Conservation (phyloP, 2,888 invertebrate genomes). For the Sarcophaga caerulescens region DNA sequence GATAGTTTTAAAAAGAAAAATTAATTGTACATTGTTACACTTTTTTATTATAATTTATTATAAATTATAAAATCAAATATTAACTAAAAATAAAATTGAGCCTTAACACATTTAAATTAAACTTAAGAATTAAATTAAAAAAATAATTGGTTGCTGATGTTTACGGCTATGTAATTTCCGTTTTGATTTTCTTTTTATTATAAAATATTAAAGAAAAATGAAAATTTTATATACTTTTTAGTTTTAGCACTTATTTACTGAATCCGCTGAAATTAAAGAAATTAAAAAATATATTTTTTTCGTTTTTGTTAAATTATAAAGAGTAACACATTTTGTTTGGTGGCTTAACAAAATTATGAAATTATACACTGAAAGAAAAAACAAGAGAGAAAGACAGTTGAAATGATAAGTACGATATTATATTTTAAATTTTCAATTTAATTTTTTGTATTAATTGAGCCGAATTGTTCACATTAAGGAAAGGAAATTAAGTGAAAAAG, state of each 20-base stretch:
- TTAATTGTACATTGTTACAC: slow-evolving; percentile 33
- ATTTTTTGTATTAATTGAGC: slow-evolving; percentile 49
- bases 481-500: slow-evolving; percentile 35
- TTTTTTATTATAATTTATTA: slow-evolving; percentile 19
- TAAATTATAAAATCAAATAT: slow-evolving; percentile 6
- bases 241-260: slow-evolving; percentile 55
- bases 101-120: slow-evolving; percentile 53
- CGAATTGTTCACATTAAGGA: slow-evolving; percentile 37
- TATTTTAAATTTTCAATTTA: not conserved
- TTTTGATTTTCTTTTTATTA: slow-evolving; percentile 16
- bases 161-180: slow-evolving; percentile 19
- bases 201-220: not conserved
- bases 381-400: slow-evolving; percentile 30
- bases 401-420: not conserved
- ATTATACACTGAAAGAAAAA: slow-evolving; percentile 67
- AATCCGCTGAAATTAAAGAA: slow-evolving; percentile 62
- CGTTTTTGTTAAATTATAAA: slow-evolving; percentile 20
- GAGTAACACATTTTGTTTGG: slow-evolving; percentile 1
- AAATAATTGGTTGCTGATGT: not conserved
- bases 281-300: slow-evolving; percentile 41
- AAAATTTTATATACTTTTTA: not conserved
- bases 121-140: slow-evolving; percentile 48
- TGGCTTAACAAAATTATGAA: slow-evolving; percentile 62
- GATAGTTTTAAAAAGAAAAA: slow-evolving; percentile 27
- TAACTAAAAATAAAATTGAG: slow-evolving; percentile 30